Evolutionary conservation across 2,797 vertebrate genomes (phyloP), one percentile per base, ranked within the genome.

Genomic region (Peromyscus aztecus): DNA sequence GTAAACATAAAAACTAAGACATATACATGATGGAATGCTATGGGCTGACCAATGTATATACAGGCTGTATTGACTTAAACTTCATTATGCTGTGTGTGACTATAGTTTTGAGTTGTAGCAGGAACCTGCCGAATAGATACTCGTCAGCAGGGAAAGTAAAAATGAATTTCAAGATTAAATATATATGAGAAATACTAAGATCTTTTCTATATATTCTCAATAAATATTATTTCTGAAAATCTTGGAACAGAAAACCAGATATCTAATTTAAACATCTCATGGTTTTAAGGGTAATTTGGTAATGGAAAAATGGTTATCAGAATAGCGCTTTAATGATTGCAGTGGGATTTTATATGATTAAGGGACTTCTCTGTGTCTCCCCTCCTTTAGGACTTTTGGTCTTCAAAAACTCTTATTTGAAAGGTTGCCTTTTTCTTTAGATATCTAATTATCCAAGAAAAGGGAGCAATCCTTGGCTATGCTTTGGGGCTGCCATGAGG

Each of bases 331-430:
- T 49, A 63, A 9, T 40, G 23, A 73, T 24, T 67, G 1, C 34
- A 77, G 65, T 91, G 90, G 67, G 23, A 77, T 5, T 29, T 93
- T 10, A 27, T 24, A n/a, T 57, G 55, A 77, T 61, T 81, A 73
- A 87, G 24, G 57, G 67, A 40, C 14, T 71, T 55, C 24, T 19
- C 34, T 55, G 10, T 37, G 34, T 52, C 34, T 14, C 2, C 1
- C 13, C 11, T 37, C 9, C 19, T 87, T 87, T 55, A 12, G 49
- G 21, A 71, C 17, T 40, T 86, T 87, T 87, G 34, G 34, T 27
- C 52, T 87, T 89, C 77, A 88, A 52, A 97, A 93, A 92, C 9
- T 37, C 13, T 63, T 21, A 37, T 80, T 87, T 80, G 37, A 93
- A 90, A 93, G 9, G 0, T 43, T 73, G 2, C 4, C 21, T 40